phyloP scores from a whole-genome alignment of 2,797 vertebrate species.

The Brotula barbata region DNA sequence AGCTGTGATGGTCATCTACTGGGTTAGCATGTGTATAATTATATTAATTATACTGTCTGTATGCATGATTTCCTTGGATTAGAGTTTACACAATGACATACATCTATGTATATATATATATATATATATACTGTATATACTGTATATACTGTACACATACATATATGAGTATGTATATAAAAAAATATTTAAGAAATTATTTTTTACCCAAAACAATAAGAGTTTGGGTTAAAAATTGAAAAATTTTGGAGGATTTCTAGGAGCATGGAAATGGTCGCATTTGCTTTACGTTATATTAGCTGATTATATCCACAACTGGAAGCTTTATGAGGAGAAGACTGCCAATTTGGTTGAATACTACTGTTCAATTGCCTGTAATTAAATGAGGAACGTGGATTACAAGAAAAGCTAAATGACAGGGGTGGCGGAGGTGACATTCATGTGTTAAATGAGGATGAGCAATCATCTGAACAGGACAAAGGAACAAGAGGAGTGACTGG shows the following conservation, averaged over 20 bases:
- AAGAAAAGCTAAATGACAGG: slow-evolving; percentile 45
- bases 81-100: no score
- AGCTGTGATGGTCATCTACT: slow-evolving; percentile 39
- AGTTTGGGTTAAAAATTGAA: no score
- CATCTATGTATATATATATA: no score
- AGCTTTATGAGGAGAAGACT: not conserved
- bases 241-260: not conserved
- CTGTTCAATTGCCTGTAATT: slow-evolving; percentile 16
- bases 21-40: not conserved
- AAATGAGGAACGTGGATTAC: slow-evolving; percentile 48
- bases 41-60: no score
- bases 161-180: no score
- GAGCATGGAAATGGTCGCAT: not conserved
- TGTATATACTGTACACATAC: no score
- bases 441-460: slow-evolving; percentile 56
- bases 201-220: no score
- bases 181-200: no score
- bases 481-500: slow-evolving; percentile 36
- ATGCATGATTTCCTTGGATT: no score
- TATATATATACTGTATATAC: no score
- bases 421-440: slow-evolving; percentile 40
- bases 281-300: not conserved
- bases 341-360: slow-evolving; percentile 34
- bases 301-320: slow-evolving; percentile 8
- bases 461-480: slow-evolving; percentile 17